Evolutionary conservation across 2,888 invertebrate species (phyloP), one percentile per base, ranked within the genome.

Genomic region (Arge pagana): DNA sequence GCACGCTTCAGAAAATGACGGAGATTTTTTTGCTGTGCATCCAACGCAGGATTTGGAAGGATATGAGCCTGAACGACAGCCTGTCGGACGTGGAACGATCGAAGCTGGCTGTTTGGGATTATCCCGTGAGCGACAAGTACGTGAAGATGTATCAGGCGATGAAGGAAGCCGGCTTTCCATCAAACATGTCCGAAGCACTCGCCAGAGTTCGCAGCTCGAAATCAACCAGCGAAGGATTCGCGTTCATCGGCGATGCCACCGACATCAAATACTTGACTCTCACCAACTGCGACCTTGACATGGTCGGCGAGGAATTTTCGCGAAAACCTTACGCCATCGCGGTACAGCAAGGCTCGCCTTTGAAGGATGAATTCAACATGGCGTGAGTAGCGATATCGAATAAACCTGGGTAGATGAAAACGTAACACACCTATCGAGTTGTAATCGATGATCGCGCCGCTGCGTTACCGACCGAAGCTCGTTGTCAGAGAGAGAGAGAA

Each of bases 141-240:
- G 97, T 96, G 31, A 98, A 97, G 78, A 96, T 99, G 89, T 96
- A 96, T 92, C 93, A 96, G 72, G 93, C 93, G 0, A 98, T 97
- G 94, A 77, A 77, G 58, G 87, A 88, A 62, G 90, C 95, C 0
- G 85, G 84, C 0, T 82, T 97, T 8, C 97, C 97, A 0, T 81
- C 83, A 23, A 83, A 84, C 3, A 82, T 91, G 31, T 87, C 89
- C 0, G 90, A 90, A 59, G 97, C 96, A 0, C 78, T 96, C 0
- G 80, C 82, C 6, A 82, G 89, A 52, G 90, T 95, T 0, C 76
- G 84, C 13, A 80, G 78, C n/a, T 82, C 84, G 0, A 82, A 67
- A 33, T 28, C 28, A 19, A 87, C 88, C 1, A 89, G 86, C 54
- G 91, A 86, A 71, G 94, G 93, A 3, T 96, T 96, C 74, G 96